A percentile compares a stretch with the other conserved stretches of the same genome.
These are phyloP conservation scores for Bugulina stolonifera DNA, from an alignment of 2,888 invertebrate species.

Conservation along the genomic window DNA sequence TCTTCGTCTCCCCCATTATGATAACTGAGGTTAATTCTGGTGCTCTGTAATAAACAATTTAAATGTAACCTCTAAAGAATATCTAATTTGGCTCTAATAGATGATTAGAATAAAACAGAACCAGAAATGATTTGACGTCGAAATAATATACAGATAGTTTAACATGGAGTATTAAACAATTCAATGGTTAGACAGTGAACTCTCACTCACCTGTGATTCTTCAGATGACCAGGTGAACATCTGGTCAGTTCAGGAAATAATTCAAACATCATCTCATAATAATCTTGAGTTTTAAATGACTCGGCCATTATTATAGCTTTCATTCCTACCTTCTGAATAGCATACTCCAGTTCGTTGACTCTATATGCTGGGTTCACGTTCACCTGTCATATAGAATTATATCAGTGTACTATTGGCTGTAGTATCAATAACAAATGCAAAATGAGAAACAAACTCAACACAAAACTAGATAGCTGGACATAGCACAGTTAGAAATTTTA, in stretches of 20 bases:
- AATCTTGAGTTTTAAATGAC: constrained; percentile 63
- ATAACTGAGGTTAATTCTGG: constrained; percentile 59
- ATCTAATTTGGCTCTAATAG: constrained; percentile 40
- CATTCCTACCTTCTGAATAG: constrained; percentile 64
- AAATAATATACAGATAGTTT: too few species aligned
- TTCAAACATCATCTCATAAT: constrained; percentile 61
- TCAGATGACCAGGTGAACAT: constrained; percentile 55
- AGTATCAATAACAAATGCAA: too few species aligned
- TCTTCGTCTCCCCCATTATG: constrained; percentile 52
- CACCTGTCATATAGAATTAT: constrained; percentile 59
- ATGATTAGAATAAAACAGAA: constrained; percentile 23
- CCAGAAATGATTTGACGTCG: too few species aligned
- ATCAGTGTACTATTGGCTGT: too few species aligned
- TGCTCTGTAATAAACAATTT: constrained; percentile 37
- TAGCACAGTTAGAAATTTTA: too few species aligned
- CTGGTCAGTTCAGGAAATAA: constrained; percentile 59
- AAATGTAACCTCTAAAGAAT: too few species aligned
- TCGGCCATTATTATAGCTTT: constrained; percentile 65
- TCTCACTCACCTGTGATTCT: constrained; percentile 47
- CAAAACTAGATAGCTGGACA: too few species aligned
- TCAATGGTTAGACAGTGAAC: too few species aligned
- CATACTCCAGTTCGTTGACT: constrained; percentile 65
- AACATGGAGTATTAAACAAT: too few species aligned
- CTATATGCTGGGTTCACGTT: constrained; percentile 71
- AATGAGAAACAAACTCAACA: too few species aligned